phyloP scores from a whole-genome alignment of 2,888 invertebrate genomes.

The Linhomoeus sp. region DNA sequence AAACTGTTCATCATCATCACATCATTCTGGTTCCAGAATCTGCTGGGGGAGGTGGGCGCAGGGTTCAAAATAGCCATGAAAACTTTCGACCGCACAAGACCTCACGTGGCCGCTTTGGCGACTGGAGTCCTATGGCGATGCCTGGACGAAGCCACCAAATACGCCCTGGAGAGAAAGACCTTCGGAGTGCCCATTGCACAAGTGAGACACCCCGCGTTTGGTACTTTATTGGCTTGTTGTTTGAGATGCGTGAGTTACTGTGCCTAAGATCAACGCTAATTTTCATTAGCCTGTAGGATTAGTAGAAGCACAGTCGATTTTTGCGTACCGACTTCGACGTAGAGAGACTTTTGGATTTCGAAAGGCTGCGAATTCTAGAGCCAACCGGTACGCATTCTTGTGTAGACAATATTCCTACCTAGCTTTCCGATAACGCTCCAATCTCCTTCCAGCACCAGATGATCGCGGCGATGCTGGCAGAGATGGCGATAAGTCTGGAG shows the following conservation, averaged over 20 bases:
- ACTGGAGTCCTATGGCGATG: slow-evolving; percentile 73
- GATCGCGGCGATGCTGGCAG: slow-evolving; percentile 77
- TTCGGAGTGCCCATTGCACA: slow-evolving; percentile 51
- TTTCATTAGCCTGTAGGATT: background rate
- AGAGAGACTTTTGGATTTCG: slow-evolving; percentile 2
- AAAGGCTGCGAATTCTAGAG: no score
- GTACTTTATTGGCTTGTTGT: no score
- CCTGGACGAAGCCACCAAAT: slow-evolving; percentile 75
- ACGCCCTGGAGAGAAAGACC: slow-evolving; percentile 72
- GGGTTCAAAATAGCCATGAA: slow-evolving; percentile 96
- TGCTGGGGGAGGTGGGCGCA: slow-evolving; percentile 64
- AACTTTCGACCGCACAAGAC: slow-evolving; percentile 86
- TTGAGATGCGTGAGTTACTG: no score
- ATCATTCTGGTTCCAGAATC: slow-evolving; percentile 47
- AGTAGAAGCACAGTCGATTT: no score
- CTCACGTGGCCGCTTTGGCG: slow-evolving; percentile 64
- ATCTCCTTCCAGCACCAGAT: slow-evolving; percentile 44
- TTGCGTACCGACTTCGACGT: no score
- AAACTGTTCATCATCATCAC: no score
- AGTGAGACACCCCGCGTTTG: no score
- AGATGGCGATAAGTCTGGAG: slow-evolving; percentile 79
- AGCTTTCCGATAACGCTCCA: no score
- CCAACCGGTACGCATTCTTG: background rate
- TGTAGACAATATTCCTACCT: no score
- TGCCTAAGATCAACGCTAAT: no score